Base-by-base conservation (phyloP, 2,113 vertebrate species). In the Sorex araneus region DNA sequence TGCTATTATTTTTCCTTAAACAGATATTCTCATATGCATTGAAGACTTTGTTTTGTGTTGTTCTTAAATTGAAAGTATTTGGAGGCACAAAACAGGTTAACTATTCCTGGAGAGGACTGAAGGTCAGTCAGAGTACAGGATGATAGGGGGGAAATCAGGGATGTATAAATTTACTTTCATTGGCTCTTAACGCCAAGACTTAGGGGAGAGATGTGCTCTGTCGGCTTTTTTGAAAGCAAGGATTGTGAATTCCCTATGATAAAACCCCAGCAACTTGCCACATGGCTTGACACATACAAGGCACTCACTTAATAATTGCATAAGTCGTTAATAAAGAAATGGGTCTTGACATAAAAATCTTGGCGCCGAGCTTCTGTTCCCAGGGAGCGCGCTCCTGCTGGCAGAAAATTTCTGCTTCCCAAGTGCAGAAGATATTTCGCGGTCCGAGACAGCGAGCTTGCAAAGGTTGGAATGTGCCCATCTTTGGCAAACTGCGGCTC, bases 251-350 rank as follows among this genome's bases (percentile, higher is more conserved):
- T 81, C 88, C 67, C 73, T 89, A n/a, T 89, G 25, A 83, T 30
- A 83, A 74, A 84, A 73, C 45, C 36, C 34, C 50, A 84, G n/a
- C 28, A 63, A 75, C 50, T 78, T 71, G 47, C 40, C n/a, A 89
- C 36, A 79, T 28, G 71, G 67, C 60, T 83, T 83, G 82, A 21
- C 76, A 30, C 60, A 47, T 83, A 76, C 8, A 70, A 90, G 70
- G 40, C 40, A 89, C 32, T 60, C 25, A 10, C 13, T 71, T 93
- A 85, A 45, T 73, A 80, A 69, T 47, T 93, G n/a, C 45, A 74
- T 84, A 79, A 88, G 28, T 82, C 15, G 54, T 93, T 63, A 80
- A 82, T 60, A 90, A 94, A 74, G 76, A 79, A 93, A 28, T 79
- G 32, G 27, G 9, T 40, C 60, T 0, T 50, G 63, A 18, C 50